Conservation (phyloP, 64 coral and sea anemone genomes). For the Catalaphyllia jardinei region DNA sequence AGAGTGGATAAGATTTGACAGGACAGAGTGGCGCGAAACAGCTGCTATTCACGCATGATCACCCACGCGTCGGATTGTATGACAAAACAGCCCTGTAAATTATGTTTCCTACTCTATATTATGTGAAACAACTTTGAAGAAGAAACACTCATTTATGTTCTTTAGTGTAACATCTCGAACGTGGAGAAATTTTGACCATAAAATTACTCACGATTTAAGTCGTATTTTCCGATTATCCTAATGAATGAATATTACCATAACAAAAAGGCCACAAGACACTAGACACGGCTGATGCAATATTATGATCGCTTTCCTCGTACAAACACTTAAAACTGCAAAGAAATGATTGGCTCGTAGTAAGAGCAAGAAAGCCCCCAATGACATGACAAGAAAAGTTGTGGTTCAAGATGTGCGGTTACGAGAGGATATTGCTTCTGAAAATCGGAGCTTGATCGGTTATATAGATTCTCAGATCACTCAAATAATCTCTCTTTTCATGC, state of each 20-base stretch:
- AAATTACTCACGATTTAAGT: neutral
- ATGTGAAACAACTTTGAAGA: neutral
- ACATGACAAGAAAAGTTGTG: neutral
- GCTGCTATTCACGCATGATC: neutral
- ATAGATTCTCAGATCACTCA: neutral
- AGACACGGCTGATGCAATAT: conserved; percentile 32
- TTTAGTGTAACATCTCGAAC: neutral
- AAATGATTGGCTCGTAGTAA: neutral
- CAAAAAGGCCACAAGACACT: neutral
- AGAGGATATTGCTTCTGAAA: neutral
- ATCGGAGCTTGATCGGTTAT: neutral
- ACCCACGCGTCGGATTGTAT: neutral
- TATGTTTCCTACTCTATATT: too few relatives aligned
- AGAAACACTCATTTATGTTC: neutral
- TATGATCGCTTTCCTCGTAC: neutral
- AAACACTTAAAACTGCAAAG: neutral
- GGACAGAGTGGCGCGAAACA: too few relatives aligned
- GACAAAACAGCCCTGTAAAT: neutral
- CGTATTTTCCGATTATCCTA: neutral
- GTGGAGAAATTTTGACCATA: neutral
- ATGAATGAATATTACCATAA: conserved; percentile 6
- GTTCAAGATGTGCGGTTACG: neutral
- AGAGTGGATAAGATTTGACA: too few relatives aligned
- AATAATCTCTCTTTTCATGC: neutral
- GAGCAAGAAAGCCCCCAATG: neutral